Percentiles rank a stretch among this genome's conserved stretches.
These are phyloP conservation scores for Pelosia muscerda DNA, from an alignment of 2,888 invertebrate species.

Conservation along the genomic window DNA sequence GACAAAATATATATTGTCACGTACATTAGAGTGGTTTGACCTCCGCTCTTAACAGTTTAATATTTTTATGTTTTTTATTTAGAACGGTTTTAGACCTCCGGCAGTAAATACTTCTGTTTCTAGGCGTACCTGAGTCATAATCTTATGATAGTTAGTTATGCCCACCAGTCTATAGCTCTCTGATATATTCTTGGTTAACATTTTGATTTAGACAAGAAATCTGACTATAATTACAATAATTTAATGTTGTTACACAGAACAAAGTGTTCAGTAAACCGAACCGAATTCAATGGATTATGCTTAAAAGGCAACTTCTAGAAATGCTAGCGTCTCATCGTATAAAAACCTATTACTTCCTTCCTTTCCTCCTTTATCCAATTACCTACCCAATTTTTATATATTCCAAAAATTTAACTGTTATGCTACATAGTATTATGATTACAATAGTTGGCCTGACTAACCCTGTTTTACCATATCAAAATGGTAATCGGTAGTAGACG, in stretches of 20 bases:
- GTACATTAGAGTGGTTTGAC: constrained; percentile 13
- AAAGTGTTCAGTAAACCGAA: neutral
- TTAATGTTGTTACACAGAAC: neutral
- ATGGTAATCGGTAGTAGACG: too few relatives aligned
- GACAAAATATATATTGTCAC: constrained; percentile 20
- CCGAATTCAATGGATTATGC: neutral
- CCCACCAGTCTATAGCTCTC: constrained; percentile 35
- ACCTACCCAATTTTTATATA: too few relatives aligned
- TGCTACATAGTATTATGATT: too few relatives aligned
- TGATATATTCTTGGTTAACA: constrained; percentile 25
- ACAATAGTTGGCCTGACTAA: too few relatives aligned
- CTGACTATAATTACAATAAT: constrained; percentile 12
- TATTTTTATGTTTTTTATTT: constrained; percentile 28
- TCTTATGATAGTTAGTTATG: constrained; percentile 33
- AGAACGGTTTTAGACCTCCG: constrained; percentile 8
- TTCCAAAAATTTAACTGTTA: too few relatives aligned
- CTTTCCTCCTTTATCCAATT: too few relatives aligned
- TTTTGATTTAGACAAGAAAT: constrained; percentile 16
- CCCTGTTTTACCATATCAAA: too few relatives aligned
- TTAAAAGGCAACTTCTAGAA: neutral
- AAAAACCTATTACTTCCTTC: too few relatives aligned
- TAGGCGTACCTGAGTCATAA: constrained; percentile 35
- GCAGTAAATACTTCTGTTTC: constrained; percentile 29
- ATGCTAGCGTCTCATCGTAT: too few relatives aligned
- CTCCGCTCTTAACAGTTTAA: constrained; percentile 7